A percentile compares a stretch with the other conserved stretches of the same genome.
phyloP scores from a whole-genome alignment of 2,888 invertebrate genomes.

The Fabriciana adippe region DNA sequence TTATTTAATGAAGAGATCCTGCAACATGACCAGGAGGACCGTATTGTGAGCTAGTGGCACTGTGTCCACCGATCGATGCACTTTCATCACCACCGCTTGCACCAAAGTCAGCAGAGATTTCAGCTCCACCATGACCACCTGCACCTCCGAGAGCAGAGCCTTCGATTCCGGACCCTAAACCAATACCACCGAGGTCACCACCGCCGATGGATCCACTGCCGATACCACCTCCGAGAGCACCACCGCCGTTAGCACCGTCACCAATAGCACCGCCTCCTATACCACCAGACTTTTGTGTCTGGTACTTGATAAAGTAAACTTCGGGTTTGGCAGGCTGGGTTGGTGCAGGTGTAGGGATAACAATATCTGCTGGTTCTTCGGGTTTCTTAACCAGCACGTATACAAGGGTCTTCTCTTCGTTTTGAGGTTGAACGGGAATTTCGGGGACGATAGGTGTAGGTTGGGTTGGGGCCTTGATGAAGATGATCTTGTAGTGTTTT shows the following conservation, averaged over 20 bases:
- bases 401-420: slow-evolving; percentile 93
- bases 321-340: slow-evolving; percentile 94
- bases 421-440: slow-evolving; percentile 90
- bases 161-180: slow-evolving; percentile 53
- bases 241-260: slow-evolving; percentile 62
- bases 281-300: slow-evolving; percentile 83
- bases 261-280: slow-evolving; percentile 68
- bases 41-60: slow-evolving; percentile 75
- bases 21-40: slow-evolving; percentile 79
- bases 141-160: slow-evolving; percentile 49
- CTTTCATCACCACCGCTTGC: slow-evolving; percentile 55
- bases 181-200: slow-evolving; percentile 53
- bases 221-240: slow-evolving; percentile 56
- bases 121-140: slow-evolving; percentile 60
- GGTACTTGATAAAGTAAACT: slow-evolving; percentile 94
- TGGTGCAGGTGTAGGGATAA: slow-evolving; percentile 88
- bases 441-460: slow-evolving; percentile 91
- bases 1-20: slow-evolving; percentile 72
- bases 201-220: slow-evolving; percentile 55
- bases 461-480: slow-evolving; percentile 94
- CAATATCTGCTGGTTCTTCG: slow-evolving; percentile 91
- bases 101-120: slow-evolving; percentile 62
- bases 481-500: slow-evolving; percentile 96
- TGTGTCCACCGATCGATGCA: slow-evolving; percentile 54
- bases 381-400: slow-evolving; percentile 95